phyloP scores from a whole-genome alignment of 92 coral and sea anemone species.

The Nematostella vectensis region DNA sequence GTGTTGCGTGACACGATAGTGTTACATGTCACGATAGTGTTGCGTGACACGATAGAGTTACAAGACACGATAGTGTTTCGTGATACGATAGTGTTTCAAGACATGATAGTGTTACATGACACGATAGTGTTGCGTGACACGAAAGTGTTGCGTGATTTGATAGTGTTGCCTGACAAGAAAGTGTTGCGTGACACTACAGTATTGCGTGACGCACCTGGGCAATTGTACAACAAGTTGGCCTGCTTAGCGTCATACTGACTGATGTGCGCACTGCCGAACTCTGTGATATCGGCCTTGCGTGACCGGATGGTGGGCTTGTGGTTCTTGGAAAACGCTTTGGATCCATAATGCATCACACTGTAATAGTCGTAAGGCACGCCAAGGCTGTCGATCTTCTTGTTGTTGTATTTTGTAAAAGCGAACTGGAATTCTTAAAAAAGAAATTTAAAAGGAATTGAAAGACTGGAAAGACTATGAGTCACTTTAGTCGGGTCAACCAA shows the following conservation, averaged over 20 bases:
- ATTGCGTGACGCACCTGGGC: slow-evolving; percentile 51
- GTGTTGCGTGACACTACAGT: slow-evolving; percentile 32
- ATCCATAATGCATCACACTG: slow-evolving; percentile 71
- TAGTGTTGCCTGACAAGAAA: too few species aligned
- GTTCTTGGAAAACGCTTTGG: slow-evolving; percentile 55
- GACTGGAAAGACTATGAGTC: neutral
- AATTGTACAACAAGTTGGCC: slow-evolving; percentile 55
- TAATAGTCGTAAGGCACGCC: slow-evolving; percentile 68
- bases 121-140: too few species aligned
- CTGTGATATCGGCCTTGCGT: slow-evolving; percentile 30
- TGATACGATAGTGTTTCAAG: too few species aligned
- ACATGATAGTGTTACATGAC: too few species aligned
- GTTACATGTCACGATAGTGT: too few species aligned
- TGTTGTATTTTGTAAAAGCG: slow-evolving; percentile 43
- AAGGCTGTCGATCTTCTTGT: slow-evolving; percentile 41
- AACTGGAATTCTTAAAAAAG: slow-evolving; percentile 29
- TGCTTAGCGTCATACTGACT: slow-evolving; percentile 48
- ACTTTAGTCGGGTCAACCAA: neutral
- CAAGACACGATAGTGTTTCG: too few species aligned
- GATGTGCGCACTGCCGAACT: slow-evolving; percentile 46
- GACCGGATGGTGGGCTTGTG: slow-evolving; percentile 53
- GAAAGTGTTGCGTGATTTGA: too few species aligned
- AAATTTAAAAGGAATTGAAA: neutral
- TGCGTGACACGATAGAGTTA: too few species aligned
- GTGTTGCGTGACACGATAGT: too few species aligned